Evolutionary conservation across 2,113 vertebrate species (phyloP), one percentile per base, ranked within the genome.

Genomic region (Petaurus breviceps): DNA sequence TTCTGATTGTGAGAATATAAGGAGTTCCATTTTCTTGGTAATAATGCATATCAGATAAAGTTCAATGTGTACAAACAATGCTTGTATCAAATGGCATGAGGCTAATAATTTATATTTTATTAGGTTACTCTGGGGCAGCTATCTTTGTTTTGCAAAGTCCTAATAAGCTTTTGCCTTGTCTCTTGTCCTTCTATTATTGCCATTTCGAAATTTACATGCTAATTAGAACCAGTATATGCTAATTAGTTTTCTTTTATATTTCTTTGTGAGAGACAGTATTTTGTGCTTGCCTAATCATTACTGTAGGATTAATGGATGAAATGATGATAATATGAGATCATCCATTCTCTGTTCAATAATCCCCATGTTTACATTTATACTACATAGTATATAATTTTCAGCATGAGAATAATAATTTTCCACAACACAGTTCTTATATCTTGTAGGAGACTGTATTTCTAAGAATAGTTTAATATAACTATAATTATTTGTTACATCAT

Each of bases 211-310:
- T 97, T 93, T 95, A 91, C 97, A 92, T 94, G 25, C 23, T 97
- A 90, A 96, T 96, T 97, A 97, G 89, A 97, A 93, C 43, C 23
- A 43, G 8, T 19, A 31, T 6, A 68, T 47, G 51, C 12, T 95
- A 96, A 95, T 96, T 97, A 96, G 3, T 43, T 96, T 97, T 47
- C 54, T 96, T 8, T 93, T 92, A 23, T 50, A 90, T 92, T 97
- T 96, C n/a, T 89, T 95, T 93, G 52, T 92, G 55, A 95, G 90
- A 55, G 51, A 53, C 46, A 97, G 5, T 95, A 91, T 93, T 96
- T 94, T 96, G 43, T 89, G 16, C 51, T 97, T 55, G 25, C 31
- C 26, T 96, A 93, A 93, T 96, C 57, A 96, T 92, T 96, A 10
- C 5, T 92, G 23, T 50, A 57, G 19, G 68, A 96, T 26, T 96